These are phyloP conservation scores for Eueremaeus valkanovi DNA, from an alignment of 2,888 invertebrate species.

Conservation along the genomic window DNA sequence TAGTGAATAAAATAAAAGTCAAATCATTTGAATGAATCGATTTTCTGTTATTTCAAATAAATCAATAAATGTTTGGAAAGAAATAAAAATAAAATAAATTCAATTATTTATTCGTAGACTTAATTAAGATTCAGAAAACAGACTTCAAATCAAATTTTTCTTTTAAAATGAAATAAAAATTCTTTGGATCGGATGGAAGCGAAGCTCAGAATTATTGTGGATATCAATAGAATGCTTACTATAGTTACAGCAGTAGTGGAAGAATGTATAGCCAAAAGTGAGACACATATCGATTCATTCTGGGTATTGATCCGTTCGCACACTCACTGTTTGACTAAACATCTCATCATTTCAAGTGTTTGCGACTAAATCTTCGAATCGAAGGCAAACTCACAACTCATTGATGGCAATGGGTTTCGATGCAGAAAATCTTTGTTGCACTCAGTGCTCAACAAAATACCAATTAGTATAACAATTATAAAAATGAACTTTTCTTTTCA, in stretches of 20 bases:
- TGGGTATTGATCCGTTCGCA: background rate
- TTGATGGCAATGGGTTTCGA: slow-evolving; percentile 1
- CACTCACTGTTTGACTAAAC: slow-evolving; percentile 11
- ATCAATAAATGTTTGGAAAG: background rate
- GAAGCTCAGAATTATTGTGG: background rate
- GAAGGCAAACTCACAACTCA: background rate
- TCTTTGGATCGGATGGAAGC: no score
- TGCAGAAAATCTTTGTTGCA: background rate
- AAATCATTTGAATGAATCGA: background rate
- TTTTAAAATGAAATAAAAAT: no score
- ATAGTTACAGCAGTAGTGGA: background rate
- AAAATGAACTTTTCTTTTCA: background rate
- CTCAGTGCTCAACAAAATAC: background rate
- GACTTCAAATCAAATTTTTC: background rate
- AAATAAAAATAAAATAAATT: background rate
- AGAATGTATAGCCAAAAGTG: slow-evolving; percentile 11
- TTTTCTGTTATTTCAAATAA: background rate
- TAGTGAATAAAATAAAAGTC: no score
- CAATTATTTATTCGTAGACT: background rate
- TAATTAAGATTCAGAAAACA: background rate
- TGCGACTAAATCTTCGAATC: background rate
- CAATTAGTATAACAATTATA: slow-evolving; percentile 9
- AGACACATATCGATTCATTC: slow-evolving; percentile 17
- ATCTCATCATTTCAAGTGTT: slow-evolving; percentile 14
- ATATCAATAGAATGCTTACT: slow-evolving; percentile 17